These are phyloP conservation scores for Vulpes ferrilata DNA, from an alignment of 2,113 vertebrate genomes.

Conservation along the genomic window DNA sequence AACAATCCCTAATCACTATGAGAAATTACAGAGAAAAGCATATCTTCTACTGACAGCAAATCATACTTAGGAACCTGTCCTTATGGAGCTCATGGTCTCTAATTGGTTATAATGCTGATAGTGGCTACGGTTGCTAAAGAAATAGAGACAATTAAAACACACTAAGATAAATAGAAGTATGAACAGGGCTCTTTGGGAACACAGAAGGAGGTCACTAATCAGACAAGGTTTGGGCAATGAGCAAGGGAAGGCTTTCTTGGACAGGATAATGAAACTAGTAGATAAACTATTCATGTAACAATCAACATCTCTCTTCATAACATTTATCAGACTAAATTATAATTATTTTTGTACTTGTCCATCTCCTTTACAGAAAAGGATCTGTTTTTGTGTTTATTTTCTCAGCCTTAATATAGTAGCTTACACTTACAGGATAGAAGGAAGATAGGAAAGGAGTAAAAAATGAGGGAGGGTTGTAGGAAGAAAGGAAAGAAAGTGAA, in stretches of 20 bases:
- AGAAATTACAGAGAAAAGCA: neutral
- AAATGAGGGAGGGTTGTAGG: neutral
- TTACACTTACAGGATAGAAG: neutral
- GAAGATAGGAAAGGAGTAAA: neutral
- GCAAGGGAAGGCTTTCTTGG: neutral
- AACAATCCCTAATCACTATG: neutral
- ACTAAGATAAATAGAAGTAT: constrained; percentile 4
- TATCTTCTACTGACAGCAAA: neutral
- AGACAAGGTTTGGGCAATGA: neutral
- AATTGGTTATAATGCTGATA: constrained; percentile 17
- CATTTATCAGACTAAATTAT: neutral
- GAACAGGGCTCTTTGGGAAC: neutral
- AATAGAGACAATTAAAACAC: constrained; percentile 2
- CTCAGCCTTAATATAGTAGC: neutral
- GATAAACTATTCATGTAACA: neutral
- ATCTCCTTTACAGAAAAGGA: neutral
- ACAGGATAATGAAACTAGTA: neutral
- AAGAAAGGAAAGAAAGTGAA: neutral
- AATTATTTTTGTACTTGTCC: neutral
- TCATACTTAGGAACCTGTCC: neutral
- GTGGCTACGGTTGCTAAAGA: neutral
- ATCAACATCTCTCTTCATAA: neutral
- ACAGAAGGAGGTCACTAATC: neutral
- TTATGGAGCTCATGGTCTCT: neutral
- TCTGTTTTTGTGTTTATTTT: neutral